These are phyloP conservation scores for Leucophenga montana DNA, from an alignment of 2,888 invertebrate genomes.

Conservation along the genomic window DNA sequence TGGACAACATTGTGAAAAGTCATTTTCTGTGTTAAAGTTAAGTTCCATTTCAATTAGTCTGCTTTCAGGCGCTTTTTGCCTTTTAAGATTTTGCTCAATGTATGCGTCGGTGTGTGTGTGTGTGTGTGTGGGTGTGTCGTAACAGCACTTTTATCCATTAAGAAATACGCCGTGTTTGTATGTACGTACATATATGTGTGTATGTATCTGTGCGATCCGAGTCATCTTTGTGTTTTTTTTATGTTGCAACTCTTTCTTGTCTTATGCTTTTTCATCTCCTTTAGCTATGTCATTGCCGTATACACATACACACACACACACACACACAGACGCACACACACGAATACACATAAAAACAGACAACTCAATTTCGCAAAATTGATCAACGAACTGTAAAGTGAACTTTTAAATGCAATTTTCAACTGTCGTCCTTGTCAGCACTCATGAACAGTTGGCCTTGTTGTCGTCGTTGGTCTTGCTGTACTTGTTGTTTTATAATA, in stretches of 20 bases:
- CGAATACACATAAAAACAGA: not conserved
- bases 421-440: constrained; percentile 10
- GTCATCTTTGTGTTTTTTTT: constrained; percentile 21
- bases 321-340: constrained; percentile 11
- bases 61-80: constrained; percentile 30
- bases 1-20: not conserved
- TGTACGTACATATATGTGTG: no score
- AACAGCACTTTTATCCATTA: no score
- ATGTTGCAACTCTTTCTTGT: constrained; percentile 43
- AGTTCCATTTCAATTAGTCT: constrained; percentile 65
- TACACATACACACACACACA: constrained; percentile 8
- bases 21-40: constrained; percentile 26
- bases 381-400: constrained; percentile 23
- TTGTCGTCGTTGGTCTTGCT: not conserved
- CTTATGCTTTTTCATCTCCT: not conserved
- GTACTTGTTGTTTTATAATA: not conserved
- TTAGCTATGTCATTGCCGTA: constrained; percentile 4
- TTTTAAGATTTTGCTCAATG: no score
- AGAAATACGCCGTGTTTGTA: no score
- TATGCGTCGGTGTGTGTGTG: not conserved
- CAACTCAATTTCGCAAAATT: constrained; percentile 27
- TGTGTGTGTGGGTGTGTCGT: not conserved
- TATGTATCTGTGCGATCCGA: no score
- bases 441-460: not conserved
- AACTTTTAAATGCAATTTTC: constrained; percentile 29